Evolutionary conservation across 2,113 vertebrate genomes (phyloP).

Genomic region (Zapornia atra): DNA sequence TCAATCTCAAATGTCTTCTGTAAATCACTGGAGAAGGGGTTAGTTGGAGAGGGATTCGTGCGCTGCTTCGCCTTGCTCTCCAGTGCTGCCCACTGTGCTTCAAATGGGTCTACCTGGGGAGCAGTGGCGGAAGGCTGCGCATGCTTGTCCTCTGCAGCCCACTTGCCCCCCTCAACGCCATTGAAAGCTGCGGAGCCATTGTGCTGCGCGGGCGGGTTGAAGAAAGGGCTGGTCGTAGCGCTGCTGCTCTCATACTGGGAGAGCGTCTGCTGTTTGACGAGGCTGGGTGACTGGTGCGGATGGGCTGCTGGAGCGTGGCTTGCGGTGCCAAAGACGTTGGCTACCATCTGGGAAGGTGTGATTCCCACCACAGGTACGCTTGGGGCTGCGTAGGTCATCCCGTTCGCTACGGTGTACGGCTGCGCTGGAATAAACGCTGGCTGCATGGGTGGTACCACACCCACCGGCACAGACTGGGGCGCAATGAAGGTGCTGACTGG

Average conservation of each 20-base stretch:
- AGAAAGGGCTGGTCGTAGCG: conserved; percentile 79
- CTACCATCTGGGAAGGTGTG: conserved; percentile 98
- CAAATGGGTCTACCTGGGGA: conserved; percentile 87
- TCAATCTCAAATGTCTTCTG: conserved; percentile 99
- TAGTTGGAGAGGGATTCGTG: conserved; percentile 94
- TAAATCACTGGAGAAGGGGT: conserved; percentile 97
- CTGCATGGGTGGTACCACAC: conserved; percentile 86
- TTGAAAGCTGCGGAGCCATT: conserved; percentile 89
- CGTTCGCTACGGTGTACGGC: conserved; percentile 87
- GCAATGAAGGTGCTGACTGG: conserved; percentile 79
- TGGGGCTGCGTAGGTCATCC: conserved; percentile 85
- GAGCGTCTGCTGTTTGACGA: conserved; percentile 76
- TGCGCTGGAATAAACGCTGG: conserved; percentile 83
- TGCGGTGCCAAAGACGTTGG: conserved; percentile 92
- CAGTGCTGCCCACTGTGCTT: conserved; percentile 96
- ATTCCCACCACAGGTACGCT: conserved; percentile 93
- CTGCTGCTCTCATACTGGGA: conserved; percentile 77
- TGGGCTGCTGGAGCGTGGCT: conserved; percentile 79
- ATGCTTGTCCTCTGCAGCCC: conserved; percentile 79
- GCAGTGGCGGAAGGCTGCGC: conserved; percentile 44
- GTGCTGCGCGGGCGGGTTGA: conserved; percentile 76
- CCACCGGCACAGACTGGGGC: conserved; percentile 79
- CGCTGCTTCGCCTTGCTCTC: conserved; percentile 90
- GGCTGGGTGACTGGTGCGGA: conserved; percentile 76
- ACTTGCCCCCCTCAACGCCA: conserved; percentile 79